Evolutionary conservation across 2,888 invertebrate species (phyloP), one percentile per base, ranked within the genome.

Genomic region (Drosophila quinaria): DNA sequence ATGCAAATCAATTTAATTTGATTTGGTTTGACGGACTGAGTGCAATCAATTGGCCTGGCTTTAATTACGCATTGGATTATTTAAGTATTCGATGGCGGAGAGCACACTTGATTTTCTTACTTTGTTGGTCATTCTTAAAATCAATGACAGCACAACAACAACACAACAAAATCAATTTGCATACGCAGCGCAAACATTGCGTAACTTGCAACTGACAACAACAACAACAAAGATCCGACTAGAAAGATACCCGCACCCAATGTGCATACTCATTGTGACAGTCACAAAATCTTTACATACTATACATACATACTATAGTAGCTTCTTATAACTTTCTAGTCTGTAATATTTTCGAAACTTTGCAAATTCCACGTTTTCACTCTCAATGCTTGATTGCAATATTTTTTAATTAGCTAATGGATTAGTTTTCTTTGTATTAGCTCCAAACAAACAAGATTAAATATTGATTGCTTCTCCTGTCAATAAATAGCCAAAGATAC

Each of bases 161-260:
- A 59, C 54, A 76, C 62, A 70, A 67, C 54, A 76, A 64, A 70
- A 69, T 58, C 79, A 81, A 85, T 81, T 85, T 79, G 82, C 86
- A 81, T 81, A 60, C 63, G 51, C 56, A 19, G 35, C 17, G 33
- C 60, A 70, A 77, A 68, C 74, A 66, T 64, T 65, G 65, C 46
- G 29, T 41, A 70, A 70, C 35, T 37, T 41, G 44, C 65, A 50
- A 49, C 25, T 25, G 25, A 5, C 65, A 50, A 49, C 39, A 47
- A 33, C 39, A 52, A 31, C 5, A 6, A n/a, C 13, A 8, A 9
- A 39, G 31, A 35, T 17, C 4, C 46, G 37, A 31, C 29, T 25
- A 11, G 13, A 9, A 1, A 47, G 63, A 52, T 52, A 64, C 49
- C 13, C 11, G 3, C 13, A 41, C 41, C 41, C 31, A 33, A 42